Evolutionary conservation across 2,888 invertebrate genomes (phyloP).

Genomic region (Thereva nobilitata): DNA sequence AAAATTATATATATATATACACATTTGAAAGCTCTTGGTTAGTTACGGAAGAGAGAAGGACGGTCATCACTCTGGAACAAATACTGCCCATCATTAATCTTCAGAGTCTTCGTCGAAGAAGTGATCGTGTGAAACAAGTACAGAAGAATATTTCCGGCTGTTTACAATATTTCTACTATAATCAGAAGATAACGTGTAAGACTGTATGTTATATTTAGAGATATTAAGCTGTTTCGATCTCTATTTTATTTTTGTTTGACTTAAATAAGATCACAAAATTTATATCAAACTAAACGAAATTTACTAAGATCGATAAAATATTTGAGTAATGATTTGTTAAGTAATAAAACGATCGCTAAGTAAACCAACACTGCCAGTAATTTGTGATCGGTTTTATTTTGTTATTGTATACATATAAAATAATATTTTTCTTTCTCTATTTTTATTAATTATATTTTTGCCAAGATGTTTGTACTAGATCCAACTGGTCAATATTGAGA

Average conservation of each 20-base stretch:
- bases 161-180: too few relatives aligned
- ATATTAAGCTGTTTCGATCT: too few relatives aligned
- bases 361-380: constrained; percentile 29
- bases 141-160: too few relatives aligned
- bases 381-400: constrained; percentile 25
- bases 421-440: neutral
- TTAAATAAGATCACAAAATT: constrained; percentile 16
- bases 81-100: too few relatives aligned
- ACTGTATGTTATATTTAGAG: too few relatives aligned
- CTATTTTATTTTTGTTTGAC: neutral
- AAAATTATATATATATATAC: too few relatives aligned
- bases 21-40: too few relatives aligned
- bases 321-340: constrained; percentile 7
- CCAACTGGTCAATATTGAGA: constrained; percentile 56
- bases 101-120: too few relatives aligned
- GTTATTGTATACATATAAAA: constrained; percentile 1
- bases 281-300: constrained; percentile 40
- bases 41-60: too few relatives aligned
- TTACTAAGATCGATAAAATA: constrained; percentile 20
- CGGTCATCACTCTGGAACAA: too few relatives aligned
- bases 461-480: constrained; percentile 53
- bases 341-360: neutral
- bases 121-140: too few relatives aligned
- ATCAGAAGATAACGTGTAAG: too few relatives aligned
- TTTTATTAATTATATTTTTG: neutral